Evolutionary conservation across 92 coral and sea anemone genomes (phyloP), one percentile per base, ranked within the genome.

Genomic region (Micromussa lordhowensis): DNA sequence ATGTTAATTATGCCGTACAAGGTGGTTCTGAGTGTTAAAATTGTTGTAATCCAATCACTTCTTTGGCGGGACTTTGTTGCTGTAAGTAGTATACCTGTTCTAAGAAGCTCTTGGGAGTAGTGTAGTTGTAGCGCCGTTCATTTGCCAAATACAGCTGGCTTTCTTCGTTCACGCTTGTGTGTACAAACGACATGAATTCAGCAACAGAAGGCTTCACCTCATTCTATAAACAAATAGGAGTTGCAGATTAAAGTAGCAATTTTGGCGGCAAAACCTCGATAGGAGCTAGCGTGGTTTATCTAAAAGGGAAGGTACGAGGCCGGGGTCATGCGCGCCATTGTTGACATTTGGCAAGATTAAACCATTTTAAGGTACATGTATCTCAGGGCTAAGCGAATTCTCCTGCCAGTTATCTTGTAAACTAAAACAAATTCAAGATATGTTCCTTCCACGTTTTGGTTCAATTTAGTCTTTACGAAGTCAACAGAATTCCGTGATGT

Each of bases 111-210:
- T 98, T 98, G 12, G 99, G 99, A 53, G 99, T 98, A 75, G 99
- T 98, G 92, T 98, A 98, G 81, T 98, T 98, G 83, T 98, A 98
- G n/a, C 99, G 99, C 87, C 99, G 89, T 85, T 98, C 99, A 64
- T 96, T 96, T 34, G 96, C 93, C 61, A 98, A 88, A 88, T 98
- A 98, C 77, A 90, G 55, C 44, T 96, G 96, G 71, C 99, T 98
- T 85, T 96, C 98, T 81, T 98, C 98, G 85, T 98, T 98, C 38
- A 98, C 99, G 61, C 96, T 98, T 11, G 99, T 98, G 80, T 98
- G 99, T 34, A 98, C 99, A 68, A 59, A 98, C 14, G 99, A 93
- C 99, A 98, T 98, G 77, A 98, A 98, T 82, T 96, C 99, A 22
- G 99, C 98, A 4, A 93, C 94, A 10, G 99, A 96, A 5, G 90